A percentile compares a stretch with the other conserved stretches of the same genome.
These are phyloP conservation scores for Strix aluco DNA, from an alignment of 2,113 vertebrate species.

Conservation along the genomic window DNA sequence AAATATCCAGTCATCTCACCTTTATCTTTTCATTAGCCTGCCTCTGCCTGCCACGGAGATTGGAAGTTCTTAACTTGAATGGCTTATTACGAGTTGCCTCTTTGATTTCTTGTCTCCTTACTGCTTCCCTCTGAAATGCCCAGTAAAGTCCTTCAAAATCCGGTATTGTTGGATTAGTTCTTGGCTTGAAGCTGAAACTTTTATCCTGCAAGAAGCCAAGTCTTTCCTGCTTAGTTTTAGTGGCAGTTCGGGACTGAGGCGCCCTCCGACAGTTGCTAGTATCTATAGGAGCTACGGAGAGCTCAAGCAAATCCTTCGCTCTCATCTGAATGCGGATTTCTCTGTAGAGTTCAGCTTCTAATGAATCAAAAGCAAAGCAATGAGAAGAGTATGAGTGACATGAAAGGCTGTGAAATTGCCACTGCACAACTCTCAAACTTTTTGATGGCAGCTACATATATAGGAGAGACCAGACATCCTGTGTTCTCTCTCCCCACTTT, in stretches of 20 bases:
- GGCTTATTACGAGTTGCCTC: constrained; percentile 84
- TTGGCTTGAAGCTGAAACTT: constrained; percentile 85
- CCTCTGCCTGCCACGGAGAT: constrained; percentile 62
- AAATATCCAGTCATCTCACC: constrained; percentile 15
- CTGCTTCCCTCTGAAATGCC: constrained; percentile 80
- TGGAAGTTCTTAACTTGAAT: constrained; percentile 86
- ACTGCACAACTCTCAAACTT: not conserved
- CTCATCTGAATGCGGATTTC: constrained; percentile 80
- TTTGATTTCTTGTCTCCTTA: constrained; percentile 71
- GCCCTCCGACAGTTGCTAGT: constrained; percentile 19
- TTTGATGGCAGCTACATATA: not conserved
- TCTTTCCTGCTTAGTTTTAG: constrained; percentile 77
- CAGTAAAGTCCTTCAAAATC: constrained; percentile 86
- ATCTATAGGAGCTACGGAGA: constrained; percentile 56
- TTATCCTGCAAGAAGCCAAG: constrained; percentile 83
- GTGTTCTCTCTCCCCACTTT: not conserved
- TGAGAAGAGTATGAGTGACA: not conserved
- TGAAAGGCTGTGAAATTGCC: not conserved
- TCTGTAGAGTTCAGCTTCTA: constrained; percentile 82
- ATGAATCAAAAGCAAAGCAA: constrained; percentile 41
- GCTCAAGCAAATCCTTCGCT: constrained; percentile 78
- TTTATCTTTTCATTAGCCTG: constrained; percentile 47
- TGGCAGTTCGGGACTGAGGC: constrained; percentile 65
- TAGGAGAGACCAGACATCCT: not conserved
- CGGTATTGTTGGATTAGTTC: constrained; percentile 81